Conservation (phyloP, 2,888 invertebrate genomes). For the Acrobasis suavella region DNA sequence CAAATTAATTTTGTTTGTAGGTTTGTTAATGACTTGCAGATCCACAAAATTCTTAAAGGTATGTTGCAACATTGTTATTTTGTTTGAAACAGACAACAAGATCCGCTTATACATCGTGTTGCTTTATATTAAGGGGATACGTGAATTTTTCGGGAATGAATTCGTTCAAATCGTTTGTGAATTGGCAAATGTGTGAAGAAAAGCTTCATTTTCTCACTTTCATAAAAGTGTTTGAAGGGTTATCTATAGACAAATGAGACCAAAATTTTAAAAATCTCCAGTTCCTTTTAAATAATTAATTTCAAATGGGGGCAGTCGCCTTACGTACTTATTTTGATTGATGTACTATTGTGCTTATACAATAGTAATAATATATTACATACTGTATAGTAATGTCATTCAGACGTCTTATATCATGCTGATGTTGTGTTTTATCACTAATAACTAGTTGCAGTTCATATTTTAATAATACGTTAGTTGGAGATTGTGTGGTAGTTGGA, state of each 20-base stretch:
- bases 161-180: too few relatives aligned
- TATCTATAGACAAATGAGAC: too few relatives aligned
- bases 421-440: not conserved
- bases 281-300: too few relatives aligned
- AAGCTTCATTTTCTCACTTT: too few relatives aligned
- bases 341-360: not conserved
- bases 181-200: too few relatives aligned
- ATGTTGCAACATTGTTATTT: slow-evolving; percentile 3
- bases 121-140: too few relatives aligned
- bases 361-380: not conserved
- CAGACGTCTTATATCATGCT: not conserved
- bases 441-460: slow-evolving; percentile 2
- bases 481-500: slow-evolving; percentile 47
- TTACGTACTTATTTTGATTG: too few relatives aligned
- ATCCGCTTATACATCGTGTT: not conserved
- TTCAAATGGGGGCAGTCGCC: too few relatives aligned
- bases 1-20: slow-evolving; percentile 33
- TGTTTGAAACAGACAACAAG: not conserved
- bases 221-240: too few relatives aligned
- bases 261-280: too few relatives aligned
- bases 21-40: slow-evolving; percentile 34
- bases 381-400: not conserved
- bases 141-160: too few relatives aligned
- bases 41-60: slow-evolving; percentile 2
- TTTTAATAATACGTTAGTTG: slow-evolving; percentile 36